These are phyloP conservation scores for Leptoteleia sp. DNA, from an alignment of 1,140 invertebrate genomes.

Conservation along the genomic window DNA sequence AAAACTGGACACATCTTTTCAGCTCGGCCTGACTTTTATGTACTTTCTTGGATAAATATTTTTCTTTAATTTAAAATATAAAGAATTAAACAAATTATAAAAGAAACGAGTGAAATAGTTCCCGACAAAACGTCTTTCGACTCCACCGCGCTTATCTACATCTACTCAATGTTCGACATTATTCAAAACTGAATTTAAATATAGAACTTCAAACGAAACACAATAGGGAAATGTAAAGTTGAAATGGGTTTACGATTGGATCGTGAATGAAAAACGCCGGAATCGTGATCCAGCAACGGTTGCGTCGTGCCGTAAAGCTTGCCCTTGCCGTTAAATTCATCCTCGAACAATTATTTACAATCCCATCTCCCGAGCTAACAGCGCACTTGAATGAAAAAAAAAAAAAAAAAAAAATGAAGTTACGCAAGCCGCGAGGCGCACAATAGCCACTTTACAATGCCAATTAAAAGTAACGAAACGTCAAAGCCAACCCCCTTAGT, in stretches of 20 bases:
- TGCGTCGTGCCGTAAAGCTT: conserved; percentile 9
- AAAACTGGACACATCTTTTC: too few species aligned
- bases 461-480: conserved; percentile 12
- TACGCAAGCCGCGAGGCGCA: not conserved
- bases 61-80: too few species aligned
- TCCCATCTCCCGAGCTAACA: conserved; percentile 8
- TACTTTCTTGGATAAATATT: too few species aligned
- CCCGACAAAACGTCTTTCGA: too few species aligned
- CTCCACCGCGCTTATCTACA: not conserved
- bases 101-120: too few species aligned
- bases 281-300: conserved; percentile 31
- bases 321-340: conserved; percentile 21
- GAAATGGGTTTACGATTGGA: conserved; percentile 24
- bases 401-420: conserved; percentile 7
- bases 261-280: conserved; percentile 23
- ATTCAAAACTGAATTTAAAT: conserved; percentile 3
- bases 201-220: conserved; percentile 20
- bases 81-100: too few species aligned
- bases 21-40: too few species aligned
- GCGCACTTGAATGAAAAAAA: too few species aligned
- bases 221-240: conserved; percentile 18
- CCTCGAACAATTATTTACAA: conserved; percentile 12
- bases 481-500: not conserved
- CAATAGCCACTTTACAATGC: not conserved
- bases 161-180: not conserved